phyloP scores from a whole-genome alignment of 2,888 invertebrate genomes.

The Autographa pulchrina region DNA sequence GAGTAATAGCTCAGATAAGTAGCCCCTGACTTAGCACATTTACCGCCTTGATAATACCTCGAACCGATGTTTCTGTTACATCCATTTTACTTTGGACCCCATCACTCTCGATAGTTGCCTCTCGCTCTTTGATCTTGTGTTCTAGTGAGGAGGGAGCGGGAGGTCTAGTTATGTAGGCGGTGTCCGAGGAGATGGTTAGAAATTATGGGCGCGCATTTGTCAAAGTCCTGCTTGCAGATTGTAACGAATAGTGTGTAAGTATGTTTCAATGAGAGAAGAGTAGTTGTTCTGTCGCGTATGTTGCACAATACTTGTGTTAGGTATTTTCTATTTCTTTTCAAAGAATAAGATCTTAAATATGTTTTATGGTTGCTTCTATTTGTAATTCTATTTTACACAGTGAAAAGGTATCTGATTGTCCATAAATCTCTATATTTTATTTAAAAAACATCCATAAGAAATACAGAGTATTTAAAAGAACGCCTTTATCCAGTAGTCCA shows the following conservation, averaged over 20 bases:
- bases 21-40: conserved; percentile 84
- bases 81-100: conserved; percentile 66
- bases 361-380: no score
- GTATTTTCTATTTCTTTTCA: no score
- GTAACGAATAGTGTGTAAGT: conserved; percentile 59
- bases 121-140: conserved; percentile 38
- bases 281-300: conserved; percentile 7
- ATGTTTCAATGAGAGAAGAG: conserved; percentile 46
- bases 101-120: conserved; percentile 42
- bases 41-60: conserved; percentile 75
- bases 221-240: conserved; percentile 79
- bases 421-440: no score
- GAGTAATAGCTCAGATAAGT: conserved; percentile 81
- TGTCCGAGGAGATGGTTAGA: conserved; percentile 67
- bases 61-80: conserved; percentile 73
- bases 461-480: background rate
- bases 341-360: no score
- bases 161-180: conserved; percentile 65
- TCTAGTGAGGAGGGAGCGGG: conserved; percentile 37
- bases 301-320: conserved; percentile 8
- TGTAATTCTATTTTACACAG: no score
- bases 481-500: background rate
- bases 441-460: no score
- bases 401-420: no score
- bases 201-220: conserved; percentile 82